phyloP scores from a whole-genome alignment of 2,113 vertebrate species.

The Lota lota region DNA sequence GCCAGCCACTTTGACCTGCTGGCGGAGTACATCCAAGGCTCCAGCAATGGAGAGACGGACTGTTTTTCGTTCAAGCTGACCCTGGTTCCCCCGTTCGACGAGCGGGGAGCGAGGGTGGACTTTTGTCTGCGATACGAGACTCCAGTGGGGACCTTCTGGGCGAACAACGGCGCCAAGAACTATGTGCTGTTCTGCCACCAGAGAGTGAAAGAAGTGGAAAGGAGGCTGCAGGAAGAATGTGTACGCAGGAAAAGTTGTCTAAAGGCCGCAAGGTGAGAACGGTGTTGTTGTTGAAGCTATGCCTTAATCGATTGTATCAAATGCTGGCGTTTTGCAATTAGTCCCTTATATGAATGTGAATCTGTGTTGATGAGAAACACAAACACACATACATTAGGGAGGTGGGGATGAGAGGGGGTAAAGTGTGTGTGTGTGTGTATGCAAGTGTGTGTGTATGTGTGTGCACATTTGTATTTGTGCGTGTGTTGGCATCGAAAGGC shows the following conservation, averaged over 20 bases:
- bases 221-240: slow-evolving; percentile 64
- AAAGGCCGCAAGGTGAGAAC: slow-evolving; percentile 82
- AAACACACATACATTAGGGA: too few relatives aligned
- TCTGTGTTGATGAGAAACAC: neutral
- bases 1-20: slow-evolving; percentile 87
- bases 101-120: slow-evolving; percentile 81
- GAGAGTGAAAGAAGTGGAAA: slow-evolving; percentile 57
- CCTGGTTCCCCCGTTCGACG: slow-evolving; percentile 81
- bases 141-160: slow-evolving; percentile 86
- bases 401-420: too few relatives aligned
- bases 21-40: slow-evolving; percentile 85
- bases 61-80: slow-evolving; percentile 89
- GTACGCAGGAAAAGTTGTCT: slow-evolving; percentile 88
- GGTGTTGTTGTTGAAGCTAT: too few relatives aligned
- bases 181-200: slow-evolving; percentile 84
- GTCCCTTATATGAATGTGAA: too few relatives aligned
- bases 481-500: too few relatives aligned
- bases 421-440: too few relatives aligned
- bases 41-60: slow-evolving; percentile 79
- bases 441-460: too few relatives aligned
- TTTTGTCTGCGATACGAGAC: slow-evolving; percentile 96
- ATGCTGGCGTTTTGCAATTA: neutral
- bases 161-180: slow-evolving; percentile 86
- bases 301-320: neutral
- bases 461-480: too few relatives aligned